A percentile compares a stretch with the other conserved stretches of the same genome.
Conservation (phyloP, 2,113 vertebrate species). For the Gallinago media region DNA sequence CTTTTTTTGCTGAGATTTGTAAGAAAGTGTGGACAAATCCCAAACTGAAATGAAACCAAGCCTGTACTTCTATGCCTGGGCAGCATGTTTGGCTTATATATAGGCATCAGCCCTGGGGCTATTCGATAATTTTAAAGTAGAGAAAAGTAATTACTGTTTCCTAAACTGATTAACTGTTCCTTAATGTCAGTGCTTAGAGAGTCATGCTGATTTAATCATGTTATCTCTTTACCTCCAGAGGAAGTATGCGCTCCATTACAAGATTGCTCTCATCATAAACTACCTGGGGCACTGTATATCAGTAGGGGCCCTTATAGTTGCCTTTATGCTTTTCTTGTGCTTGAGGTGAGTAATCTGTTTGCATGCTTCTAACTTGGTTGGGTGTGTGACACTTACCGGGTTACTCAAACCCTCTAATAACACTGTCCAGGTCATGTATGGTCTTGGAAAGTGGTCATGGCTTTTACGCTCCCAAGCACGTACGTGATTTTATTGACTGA, state of each 20-base stretch:
- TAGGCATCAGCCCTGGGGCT: not conserved
- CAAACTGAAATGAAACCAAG: not conserved
- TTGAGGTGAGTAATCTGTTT: conserved; percentile 87
- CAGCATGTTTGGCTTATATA: not conserved
- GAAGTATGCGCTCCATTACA: conserved; percentile 93
- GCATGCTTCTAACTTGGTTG: conserved; percentile 8
- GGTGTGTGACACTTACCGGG: not conserved
- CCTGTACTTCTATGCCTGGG: not conserved
- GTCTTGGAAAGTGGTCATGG: not conserved
- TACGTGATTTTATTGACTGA: not conserved
- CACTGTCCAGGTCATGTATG: not conserved
- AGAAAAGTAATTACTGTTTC: conserved; percentile 44
- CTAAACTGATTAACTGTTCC: conserved; percentile 58
- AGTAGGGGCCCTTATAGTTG: conserved; percentile 90
- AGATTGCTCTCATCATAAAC: conserved; percentile 94
- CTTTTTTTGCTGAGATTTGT: not conserved
- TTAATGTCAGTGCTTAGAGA: conserved; percentile 26
- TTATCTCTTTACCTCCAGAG: conserved; percentile 82
- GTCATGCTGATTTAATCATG: conserved; percentile 60
- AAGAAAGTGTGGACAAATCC: not conserved
- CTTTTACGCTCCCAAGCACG: not conserved
- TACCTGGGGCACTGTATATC: conserved; percentile 98
- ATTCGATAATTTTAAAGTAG: not conserved
- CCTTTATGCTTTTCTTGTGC: conserved; percentile 95
- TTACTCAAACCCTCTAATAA: not conserved